Evolutionary conservation across 1,140 invertebrate species (phyloP).

Genomic region (Anthonomus grandis): DNA sequence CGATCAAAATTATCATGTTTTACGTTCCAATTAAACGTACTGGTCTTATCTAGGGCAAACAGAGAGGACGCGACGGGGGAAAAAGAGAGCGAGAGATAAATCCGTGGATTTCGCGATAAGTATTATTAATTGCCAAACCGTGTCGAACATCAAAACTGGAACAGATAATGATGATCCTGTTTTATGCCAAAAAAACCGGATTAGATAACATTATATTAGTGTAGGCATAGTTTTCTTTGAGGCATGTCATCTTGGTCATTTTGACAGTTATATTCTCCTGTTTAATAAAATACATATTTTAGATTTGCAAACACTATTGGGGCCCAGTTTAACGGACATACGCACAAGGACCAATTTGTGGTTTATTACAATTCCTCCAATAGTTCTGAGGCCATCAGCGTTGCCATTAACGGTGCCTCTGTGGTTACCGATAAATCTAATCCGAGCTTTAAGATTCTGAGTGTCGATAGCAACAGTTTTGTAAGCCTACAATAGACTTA

Average conservation of each 20-base stretch:
- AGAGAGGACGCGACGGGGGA: not conserved
- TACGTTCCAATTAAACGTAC: not conserved
- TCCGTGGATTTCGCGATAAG: too few species aligned
- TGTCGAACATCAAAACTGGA: too few species aligned
- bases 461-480: slow-evolving; percentile 58
- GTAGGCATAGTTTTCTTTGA: too few species aligned
- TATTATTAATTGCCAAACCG: too few species aligned
- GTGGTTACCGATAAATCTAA: slow-evolving; percentile 65
- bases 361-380: slow-evolving; percentile 57
- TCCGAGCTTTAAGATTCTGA: slow-evolving; percentile 77
- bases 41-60: slow-evolving; percentile 2
- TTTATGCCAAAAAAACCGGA: too few species aligned
- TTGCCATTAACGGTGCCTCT: slow-evolving; percentile 77
- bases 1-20: not conserved
- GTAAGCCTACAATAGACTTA: slow-evolving; percentile 51
- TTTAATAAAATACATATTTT: slow-evolving; percentile 32
- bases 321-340: slow-evolving; percentile 80
- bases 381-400: slow-evolving; percentile 49
- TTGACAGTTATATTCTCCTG: not conserved
- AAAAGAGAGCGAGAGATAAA: too few species aligned
- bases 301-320: slow-evolving; percentile 59
- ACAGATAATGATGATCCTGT: too few species aligned
- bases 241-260: not conserved
- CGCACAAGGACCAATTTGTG: slow-evolving; percentile 71
- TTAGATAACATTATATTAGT: too few species aligned